Conservation (phyloP, 1,140 invertebrate species). For the Drosophila orosa region DNA sequence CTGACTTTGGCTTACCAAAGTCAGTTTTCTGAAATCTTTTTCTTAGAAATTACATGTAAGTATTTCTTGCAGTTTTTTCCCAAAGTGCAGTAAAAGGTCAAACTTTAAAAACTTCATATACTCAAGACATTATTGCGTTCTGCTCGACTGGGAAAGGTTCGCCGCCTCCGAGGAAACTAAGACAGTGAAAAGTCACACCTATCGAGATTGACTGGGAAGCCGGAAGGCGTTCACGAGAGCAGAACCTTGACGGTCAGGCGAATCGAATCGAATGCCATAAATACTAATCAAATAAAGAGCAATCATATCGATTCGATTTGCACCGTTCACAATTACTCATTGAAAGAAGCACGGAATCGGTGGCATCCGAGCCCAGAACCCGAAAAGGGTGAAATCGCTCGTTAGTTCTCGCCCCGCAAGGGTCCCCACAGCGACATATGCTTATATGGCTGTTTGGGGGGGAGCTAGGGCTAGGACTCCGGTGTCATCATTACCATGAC, state of each 20-base stretch:
- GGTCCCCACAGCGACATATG: conserved; percentile 53
- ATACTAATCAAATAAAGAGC: conserved; percentile 27
- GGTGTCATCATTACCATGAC: conserved; percentile 75
- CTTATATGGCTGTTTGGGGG: conserved; percentile 20
- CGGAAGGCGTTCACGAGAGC: conserved; percentile 13
- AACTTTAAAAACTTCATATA: conserved; percentile 23
- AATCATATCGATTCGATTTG: conserved; percentile 19
- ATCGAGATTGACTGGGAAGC: conserved; percentile 6
- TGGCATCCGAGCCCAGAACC: neutral
- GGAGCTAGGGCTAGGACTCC: conserved; percentile 25
- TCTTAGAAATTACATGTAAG: too few relatives aligned
- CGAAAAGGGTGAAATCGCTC: conserved; percentile 24
- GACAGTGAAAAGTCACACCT: conserved; percentile 21
- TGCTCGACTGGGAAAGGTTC: conserved; percentile 32
- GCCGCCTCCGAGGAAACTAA: neutral
- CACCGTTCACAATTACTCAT: conserved; percentile 29
- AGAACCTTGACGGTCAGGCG: conserved; percentile 2
- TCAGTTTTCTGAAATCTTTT: too few relatives aligned
- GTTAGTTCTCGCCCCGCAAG: conserved; percentile 10
- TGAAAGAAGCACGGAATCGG: conserved; percentile 22
- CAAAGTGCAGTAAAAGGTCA: conserved; percentile 10
- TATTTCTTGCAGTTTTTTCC: neutral
- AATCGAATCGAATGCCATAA: neutral
- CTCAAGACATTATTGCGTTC: conserved; percentile 23
- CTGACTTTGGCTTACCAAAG: too few relatives aligned